A percentile compares a stretch with the other conserved stretches of the same genome.
These are phyloP conservation scores for Tenthredo notha DNA, from an alignment of 2,888 invertebrate genomes.

Conservation along the genomic window DNA sequence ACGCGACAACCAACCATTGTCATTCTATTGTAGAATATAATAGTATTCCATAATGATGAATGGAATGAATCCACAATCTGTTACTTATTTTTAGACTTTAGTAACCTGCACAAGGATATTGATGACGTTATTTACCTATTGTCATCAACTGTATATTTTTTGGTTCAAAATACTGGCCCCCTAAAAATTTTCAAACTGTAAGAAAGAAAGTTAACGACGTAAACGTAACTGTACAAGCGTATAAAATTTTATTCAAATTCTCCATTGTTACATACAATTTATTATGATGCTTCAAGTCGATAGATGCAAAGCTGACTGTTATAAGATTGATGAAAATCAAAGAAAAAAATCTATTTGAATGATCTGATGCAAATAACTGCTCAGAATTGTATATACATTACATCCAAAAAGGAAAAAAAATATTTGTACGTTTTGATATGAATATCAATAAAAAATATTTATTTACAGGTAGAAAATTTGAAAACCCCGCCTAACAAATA, in stretches of 20 bases:
- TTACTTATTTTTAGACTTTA: slow-evolving; percentile 1
- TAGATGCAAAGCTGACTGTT: background rate
- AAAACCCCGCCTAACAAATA: background rate
- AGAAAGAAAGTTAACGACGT: slow-evolving; percentile 3
- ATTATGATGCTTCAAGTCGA: slow-evolving; percentile 8
- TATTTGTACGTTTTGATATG: slow-evolving; percentile 31
- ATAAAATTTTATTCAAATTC: slow-evolving; percentile 45
- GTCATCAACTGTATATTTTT: slow-evolving; percentile 24
- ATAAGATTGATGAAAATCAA: background rate
- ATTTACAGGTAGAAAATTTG: slow-evolving; percentile 29
- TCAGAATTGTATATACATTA: background rate
- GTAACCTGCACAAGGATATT: background rate
- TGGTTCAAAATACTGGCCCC: slow-evolving; percentile 37
- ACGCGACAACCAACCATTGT: background rate
- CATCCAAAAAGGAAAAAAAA: slow-evolving; percentile 8
- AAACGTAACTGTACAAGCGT: slow-evolving; percentile 15
- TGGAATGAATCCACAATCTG: background rate
- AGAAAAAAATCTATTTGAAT: background rate
- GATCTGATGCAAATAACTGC: background rate
- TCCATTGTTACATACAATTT: background rate
- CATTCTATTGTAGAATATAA: background rate
- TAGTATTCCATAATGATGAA: background rate
- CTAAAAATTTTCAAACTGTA: background rate
- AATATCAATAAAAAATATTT: slow-evolving; percentile 25
- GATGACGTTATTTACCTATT: background rate